These are phyloP conservation scores for Nesoenas mayeri DNA, from an alignment of 2,113 vertebrate species.

Conservation along the genomic window DNA sequence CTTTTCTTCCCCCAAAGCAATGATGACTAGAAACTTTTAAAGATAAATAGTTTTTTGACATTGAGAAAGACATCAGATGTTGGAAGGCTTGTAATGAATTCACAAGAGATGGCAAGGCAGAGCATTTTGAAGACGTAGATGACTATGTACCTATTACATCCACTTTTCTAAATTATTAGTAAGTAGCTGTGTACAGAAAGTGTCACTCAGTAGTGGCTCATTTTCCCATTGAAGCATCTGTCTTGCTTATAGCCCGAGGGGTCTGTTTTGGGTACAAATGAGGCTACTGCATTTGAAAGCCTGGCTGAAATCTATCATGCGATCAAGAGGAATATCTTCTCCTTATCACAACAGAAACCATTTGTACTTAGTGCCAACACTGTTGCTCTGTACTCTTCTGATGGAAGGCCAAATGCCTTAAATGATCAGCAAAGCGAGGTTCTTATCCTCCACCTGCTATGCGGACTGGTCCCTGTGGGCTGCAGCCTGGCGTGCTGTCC, in stretches of 20 bases:
- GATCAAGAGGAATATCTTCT: not conserved
- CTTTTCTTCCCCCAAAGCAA: not conserved
- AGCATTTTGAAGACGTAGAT: not conserved
- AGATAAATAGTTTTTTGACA: not conserved
- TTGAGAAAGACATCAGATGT: conserved; percentile 14
- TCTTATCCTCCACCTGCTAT: not conserved
- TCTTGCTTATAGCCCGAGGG: not conserved
- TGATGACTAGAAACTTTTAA: not conserved
- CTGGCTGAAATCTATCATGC: not conserved
- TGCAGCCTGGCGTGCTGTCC: fast-evolving
- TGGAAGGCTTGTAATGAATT: not conserved
- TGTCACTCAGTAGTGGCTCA: conserved; percentile 1
- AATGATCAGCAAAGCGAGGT: not conserved
- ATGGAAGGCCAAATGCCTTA: not conserved
- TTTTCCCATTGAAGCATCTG: not conserved
- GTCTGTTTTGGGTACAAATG: not conserved
- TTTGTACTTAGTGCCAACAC: not conserved
- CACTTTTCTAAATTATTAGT: conserved; percentile 60
- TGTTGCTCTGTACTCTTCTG: not conserved
- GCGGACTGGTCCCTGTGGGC: not conserved
- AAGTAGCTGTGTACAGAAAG: conserved; percentile 23
- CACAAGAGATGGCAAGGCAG: not conserved
- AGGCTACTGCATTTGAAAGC: not conserved
- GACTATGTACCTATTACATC: conserved; percentile 38
- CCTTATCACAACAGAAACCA: not conserved